A percentile compares a stretch with the other conserved stretches of the same genome.
Evolutionary conservation across 2,888 invertebrate species (phyloP).

Genomic region (Trachelus tabidus): DNA sequence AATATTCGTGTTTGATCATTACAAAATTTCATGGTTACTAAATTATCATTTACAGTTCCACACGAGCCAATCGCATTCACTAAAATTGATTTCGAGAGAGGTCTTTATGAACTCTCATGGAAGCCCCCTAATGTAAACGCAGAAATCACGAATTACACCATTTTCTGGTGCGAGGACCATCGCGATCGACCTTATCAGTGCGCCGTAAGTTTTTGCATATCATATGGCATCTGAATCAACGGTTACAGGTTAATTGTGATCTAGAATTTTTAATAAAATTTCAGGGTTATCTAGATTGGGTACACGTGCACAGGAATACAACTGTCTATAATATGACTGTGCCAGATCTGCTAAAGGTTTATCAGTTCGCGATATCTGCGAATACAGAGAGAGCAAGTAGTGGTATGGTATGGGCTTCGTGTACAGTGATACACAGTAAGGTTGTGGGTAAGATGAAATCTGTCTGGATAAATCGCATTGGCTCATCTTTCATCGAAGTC

Average conservation of each 20-base stretch:
- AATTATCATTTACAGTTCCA: conserved; percentile 54
- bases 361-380: conserved; percentile 85
- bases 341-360: conserved; percentile 70
- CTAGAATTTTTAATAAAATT: neutral
- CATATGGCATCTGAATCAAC: too few relatives aligned
- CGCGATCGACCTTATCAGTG: conserved; percentile 73
- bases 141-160: conserved; percentile 77
- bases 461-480: conserved; percentile 68
- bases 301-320: conserved; percentile 68
- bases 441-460: conserved; percentile 71
- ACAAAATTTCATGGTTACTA: neutral
- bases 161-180: conserved; percentile 81
- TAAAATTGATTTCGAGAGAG: conserved; percentile 79
- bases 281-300: conserved; percentile 74
- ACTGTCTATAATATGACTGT: conserved; percentile 71
- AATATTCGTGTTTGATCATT: conserved; percentile 16
- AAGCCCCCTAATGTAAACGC: conserved; percentile 68
- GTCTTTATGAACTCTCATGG: conserved; percentile 82
- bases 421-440: conserved; percentile 71
- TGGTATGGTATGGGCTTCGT: conserved; percentile 88
- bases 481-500: conserved; percentile 71
- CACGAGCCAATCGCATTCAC: conserved; percentile 73
- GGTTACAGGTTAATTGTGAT: neutral
- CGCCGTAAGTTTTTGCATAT: conserved; percentile 47
- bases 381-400: conserved; percentile 78